Percentiles rank a stretch among this genome's conserved stretches.
Conservation (phyloP, 2,797 vertebrate genomes). For the Lagocephalus sceleratus region DNA sequence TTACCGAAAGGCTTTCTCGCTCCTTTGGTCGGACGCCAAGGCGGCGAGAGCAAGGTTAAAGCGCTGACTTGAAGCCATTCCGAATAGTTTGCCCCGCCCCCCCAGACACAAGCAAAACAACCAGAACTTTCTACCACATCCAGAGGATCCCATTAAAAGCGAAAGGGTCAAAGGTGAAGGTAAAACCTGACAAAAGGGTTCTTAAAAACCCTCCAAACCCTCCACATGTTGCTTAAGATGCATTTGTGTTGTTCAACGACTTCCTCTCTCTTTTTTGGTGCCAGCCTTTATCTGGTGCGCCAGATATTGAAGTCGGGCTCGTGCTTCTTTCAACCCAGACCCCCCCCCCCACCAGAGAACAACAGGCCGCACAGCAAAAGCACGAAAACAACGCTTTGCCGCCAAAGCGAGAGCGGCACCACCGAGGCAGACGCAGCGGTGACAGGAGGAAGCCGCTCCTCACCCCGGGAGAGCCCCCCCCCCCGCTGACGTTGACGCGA, state of each 20-base stretch:
- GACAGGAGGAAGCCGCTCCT: conserved; percentile 25
- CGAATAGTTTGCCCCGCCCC: conserved; percentile 1
- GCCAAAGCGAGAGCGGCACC: conserved; percentile 18
- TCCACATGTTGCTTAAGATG: conserved; percentile 8
- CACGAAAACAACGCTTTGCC: not conserved
- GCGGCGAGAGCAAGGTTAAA: not conserved
- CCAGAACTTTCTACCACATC: no score
- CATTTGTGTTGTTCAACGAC: conserved; percentile 1
- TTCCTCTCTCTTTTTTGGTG: not conserved
- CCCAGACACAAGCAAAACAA: conserved; percentile 9
- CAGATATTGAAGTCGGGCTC: conserved; percentile 1
- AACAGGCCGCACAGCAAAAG: not conserved
- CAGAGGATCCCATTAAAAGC: no score
- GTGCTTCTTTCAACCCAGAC: conserved; percentile 3
- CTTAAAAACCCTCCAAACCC: not conserved
- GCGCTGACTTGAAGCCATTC: conserved; percentile 1
- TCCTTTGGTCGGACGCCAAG: conserved; percentile 13
- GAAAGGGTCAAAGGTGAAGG: not conserved
- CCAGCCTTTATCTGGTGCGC: not conserved
- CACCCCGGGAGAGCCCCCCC: conserved; percentile 34
- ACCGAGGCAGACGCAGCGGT: conserved; percentile 7
- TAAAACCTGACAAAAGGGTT: conserved; percentile 14
- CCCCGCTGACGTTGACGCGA: conserved; percentile 46
- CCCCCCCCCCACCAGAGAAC: no score
- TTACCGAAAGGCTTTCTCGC: conserved; percentile 8